Evolutionary conservation across 2,113 vertebrate species (phyloP), one percentile per base, ranked within the genome.

Genomic region (Leptobrachium leishanense): DNA sequence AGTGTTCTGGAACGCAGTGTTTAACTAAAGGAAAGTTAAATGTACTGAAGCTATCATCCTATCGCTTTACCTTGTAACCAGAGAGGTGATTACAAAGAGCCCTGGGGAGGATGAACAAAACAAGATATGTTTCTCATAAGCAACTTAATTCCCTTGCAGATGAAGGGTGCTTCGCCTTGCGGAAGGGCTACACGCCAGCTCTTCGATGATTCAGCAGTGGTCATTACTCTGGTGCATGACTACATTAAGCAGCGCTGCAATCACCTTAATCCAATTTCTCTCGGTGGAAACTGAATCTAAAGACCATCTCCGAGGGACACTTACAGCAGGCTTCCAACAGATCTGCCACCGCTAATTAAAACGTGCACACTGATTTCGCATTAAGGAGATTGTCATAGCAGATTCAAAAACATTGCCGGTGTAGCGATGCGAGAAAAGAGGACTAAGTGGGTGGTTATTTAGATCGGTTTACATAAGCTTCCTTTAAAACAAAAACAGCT

Each of bases 401-500:
- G 65, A 54, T 74, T 68, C 12, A 74, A 80, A 64, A 55, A 68
- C 13, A 39, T 55, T 74, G 72, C 72, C 53, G 63, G 63, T 74
- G 42, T 68, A 74, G 78, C 13, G 9, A 68, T 68, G 78, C 71
- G 50, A 74, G 50, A 74, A 59, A 39, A 66, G 41, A 59, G 71
- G 64, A 72, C 78, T 81, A 81, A 81, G 78, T 81, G 78, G 78
- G 78, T 81, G 78, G 78, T 74, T 74, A 72, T 72, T 68, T 74
- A 74, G 78, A 81, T 81, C 78, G 55, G 71, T 81, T 81, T 81
- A 81, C 78, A 81, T 74, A 66, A 80, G 71, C 78, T 81, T 81
- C 78, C 78, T 81, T 81, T 74, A 81, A 81, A 74, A 72, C 78
- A 81, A 81, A 81, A 81, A 72, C 78, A 81, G 78, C 78, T 81